Evolutionary conservation across 1,140 invertebrate species (phyloP).

Genomic region (Zaprionus africanus): DNA sequence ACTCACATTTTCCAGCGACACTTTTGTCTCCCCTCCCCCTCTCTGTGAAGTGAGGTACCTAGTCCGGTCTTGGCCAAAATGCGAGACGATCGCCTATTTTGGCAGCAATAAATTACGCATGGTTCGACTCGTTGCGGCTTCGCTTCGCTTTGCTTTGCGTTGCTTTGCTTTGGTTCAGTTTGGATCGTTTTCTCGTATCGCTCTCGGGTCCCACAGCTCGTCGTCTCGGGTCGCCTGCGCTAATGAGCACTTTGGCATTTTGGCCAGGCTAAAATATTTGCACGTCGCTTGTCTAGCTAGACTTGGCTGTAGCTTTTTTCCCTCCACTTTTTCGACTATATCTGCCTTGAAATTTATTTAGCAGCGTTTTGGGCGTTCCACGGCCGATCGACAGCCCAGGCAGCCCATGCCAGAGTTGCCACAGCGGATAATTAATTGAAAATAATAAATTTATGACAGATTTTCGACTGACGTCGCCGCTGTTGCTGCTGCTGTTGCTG

Average conservation of each 20-base stretch:
- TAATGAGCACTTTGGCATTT: constrained; percentile 81
- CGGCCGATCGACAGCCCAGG: constrained; percentile 37
- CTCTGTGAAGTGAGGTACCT: constrained; percentile 23
- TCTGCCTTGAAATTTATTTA: constrained; percentile 67
- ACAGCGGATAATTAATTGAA: constrained; percentile 75
- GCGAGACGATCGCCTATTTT: constrained; percentile 46
- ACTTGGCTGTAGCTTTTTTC: constrained; percentile 19
- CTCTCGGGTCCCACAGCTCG: constrained; percentile 38
- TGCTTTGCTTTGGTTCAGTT: constrained; percentile 15
- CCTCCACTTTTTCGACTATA: background rate
- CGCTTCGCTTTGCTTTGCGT: background rate
- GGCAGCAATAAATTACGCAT: constrained; percentile 78
- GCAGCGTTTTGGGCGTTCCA: constrained; percentile 67
- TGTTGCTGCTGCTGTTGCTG: constrained; percentile 18
- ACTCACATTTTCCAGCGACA: constrained; percentile 64
- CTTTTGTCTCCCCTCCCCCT: constrained; percentile 42
- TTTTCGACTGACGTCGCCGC: constrained; percentile 66
- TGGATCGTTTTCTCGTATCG: constrained; percentile 18
- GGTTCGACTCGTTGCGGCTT: constrained; percentile 42
- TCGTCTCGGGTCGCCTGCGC: constrained; percentile 22
- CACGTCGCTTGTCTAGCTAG: background rate
- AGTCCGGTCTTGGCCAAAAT: constrained; percentile 58
- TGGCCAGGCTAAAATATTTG: constrained; percentile 56
- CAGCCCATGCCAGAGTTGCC: constrained; percentile 21
- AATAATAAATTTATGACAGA: constrained; percentile 83